phyloP scores from a whole-genome alignment of 2,113 vertebrate genomes.

The Pogona vitticeps region DNA sequence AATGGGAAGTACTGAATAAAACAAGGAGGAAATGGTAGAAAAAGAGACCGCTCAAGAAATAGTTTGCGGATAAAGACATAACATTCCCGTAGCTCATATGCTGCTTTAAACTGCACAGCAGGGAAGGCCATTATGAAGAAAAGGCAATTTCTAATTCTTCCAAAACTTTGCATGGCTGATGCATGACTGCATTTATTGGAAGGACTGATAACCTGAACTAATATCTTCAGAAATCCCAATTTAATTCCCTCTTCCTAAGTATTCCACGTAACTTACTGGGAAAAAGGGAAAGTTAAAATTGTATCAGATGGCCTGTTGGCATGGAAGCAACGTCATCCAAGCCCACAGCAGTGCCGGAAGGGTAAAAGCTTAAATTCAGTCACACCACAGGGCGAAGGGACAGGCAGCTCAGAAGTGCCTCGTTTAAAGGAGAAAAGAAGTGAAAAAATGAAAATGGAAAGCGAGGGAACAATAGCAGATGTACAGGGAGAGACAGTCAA shows the following conservation, averaged over 20 bases:
- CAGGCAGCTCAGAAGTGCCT: conserved; percentile 1
- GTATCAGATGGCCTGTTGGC: not conserved
- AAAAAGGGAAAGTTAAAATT: not conserved
- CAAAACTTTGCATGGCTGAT: not conserved
- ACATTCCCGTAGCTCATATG: conserved; percentile 8
- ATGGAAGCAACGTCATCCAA: not conserved
- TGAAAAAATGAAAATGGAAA: not conserved
- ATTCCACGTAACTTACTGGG: not conserved
- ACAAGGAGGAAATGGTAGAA: not conserved
- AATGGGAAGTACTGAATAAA: not conserved
- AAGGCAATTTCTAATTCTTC: conserved; percentile 1
- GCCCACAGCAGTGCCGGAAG: not conserved
- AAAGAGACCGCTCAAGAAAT: not conserved
- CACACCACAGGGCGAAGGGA: not conserved
- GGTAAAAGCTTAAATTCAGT: conserved; percentile 15
- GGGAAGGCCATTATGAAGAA: not conserved
- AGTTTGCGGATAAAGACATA: not conserved
- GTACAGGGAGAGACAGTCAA: not conserved
- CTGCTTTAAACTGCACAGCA: conserved; percentile 2
- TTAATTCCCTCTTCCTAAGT: not conserved
- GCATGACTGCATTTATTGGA: not conserved
- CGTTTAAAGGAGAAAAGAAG: not conserved
- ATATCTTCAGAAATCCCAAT: not conserved
- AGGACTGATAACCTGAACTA: not conserved
- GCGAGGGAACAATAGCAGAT: not conserved